Percentiles rank a stretch among this genome's conserved stretches.
Evolutionary conservation across 2,888 invertebrate genomes (phyloP).

Genomic region (Drosophila pseudotalamancana): DNA sequence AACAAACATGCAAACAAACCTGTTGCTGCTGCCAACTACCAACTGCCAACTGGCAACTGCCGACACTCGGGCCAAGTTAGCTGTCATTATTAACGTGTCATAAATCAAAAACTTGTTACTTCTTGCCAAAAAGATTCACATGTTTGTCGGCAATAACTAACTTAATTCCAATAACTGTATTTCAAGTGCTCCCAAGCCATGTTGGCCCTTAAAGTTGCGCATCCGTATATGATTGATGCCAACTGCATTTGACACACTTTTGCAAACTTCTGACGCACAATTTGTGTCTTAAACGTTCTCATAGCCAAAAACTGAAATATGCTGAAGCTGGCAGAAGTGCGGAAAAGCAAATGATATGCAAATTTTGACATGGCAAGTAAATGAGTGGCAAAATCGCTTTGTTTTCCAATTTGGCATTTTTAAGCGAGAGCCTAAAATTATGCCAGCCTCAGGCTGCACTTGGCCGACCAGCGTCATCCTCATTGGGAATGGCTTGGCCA

Average conservation of each 20-base stretch:
- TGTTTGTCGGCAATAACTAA: conserved; percentile 36
- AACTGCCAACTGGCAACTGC: conserved; percentile 9
- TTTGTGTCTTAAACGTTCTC: background rate
- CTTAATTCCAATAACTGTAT: conserved; percentile 24
- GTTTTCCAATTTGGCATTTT: conserved; percentile 53
- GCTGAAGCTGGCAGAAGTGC: conserved; percentile 1
- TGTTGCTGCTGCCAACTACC: conserved; percentile 51
- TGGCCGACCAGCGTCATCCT: conserved; percentile 32
- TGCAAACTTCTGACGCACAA: background rate
- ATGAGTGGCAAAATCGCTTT: conserved; percentile 52
- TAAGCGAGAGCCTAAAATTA: conserved; percentile 31
- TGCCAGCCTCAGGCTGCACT: conserved; percentile 41
- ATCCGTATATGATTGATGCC: conserved; percentile 59
- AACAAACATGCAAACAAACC: conserved; percentile 60
- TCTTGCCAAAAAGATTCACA: conserved; percentile 60
- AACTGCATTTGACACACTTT: conserved; percentile 1
- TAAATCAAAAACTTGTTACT: conserved; percentile 74
- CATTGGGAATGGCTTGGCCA: background rate
- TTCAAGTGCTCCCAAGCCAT: conserved; percentile 23
- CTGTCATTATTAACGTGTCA: conserved; percentile 72
- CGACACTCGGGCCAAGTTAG: conserved; percentile 46
- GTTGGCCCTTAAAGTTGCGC: conserved; percentile 32
- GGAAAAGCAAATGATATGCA: conserved; percentile 51
- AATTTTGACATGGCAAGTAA: conserved; percentile 54
- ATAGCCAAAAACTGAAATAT: background rate